Conservation (phyloP, 2,113 vertebrate genomes). For the Hemiscyllium ocellatum region DNA sequence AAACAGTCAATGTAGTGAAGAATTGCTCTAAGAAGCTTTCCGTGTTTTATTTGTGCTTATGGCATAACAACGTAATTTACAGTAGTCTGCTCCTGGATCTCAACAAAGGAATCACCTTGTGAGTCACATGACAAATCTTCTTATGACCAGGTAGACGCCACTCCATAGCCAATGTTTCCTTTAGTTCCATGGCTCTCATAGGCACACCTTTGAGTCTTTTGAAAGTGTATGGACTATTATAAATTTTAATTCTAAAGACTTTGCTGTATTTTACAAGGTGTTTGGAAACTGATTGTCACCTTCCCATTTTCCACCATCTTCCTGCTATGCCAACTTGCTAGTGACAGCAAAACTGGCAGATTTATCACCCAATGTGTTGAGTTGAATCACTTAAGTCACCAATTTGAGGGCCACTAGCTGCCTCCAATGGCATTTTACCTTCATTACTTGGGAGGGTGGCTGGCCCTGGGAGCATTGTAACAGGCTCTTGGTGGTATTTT, state of each 20-base stretch:
- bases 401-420: no score
- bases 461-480: no score
- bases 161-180: no score
- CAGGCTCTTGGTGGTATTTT: no score
- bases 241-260: not conserved
- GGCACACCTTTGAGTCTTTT: not conserved
- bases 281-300: no score
- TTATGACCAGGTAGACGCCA: not conserved
- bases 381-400: not conserved
- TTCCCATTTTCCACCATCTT: no score
- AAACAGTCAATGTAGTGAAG: not conserved
- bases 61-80: not conserved
- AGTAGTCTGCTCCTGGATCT: not conserved
- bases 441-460: no score
- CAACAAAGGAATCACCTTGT: not conserved
- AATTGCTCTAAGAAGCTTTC: not conserved
- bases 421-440: no score
- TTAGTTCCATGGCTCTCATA: not conserved
- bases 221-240: not conserved
- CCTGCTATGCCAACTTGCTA: no score
- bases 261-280: not conserved
- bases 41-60: not conserved
- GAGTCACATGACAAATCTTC: not conserved
- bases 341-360: not conserved
- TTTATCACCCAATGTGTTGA: not conserved